Percentiles rank a stretch among this genome's conserved stretches.
These are phyloP conservation scores for Perodicticus potto DNA, from an alignment of 2,797 vertebrate genomes.

Conservation along the genomic window DNA sequence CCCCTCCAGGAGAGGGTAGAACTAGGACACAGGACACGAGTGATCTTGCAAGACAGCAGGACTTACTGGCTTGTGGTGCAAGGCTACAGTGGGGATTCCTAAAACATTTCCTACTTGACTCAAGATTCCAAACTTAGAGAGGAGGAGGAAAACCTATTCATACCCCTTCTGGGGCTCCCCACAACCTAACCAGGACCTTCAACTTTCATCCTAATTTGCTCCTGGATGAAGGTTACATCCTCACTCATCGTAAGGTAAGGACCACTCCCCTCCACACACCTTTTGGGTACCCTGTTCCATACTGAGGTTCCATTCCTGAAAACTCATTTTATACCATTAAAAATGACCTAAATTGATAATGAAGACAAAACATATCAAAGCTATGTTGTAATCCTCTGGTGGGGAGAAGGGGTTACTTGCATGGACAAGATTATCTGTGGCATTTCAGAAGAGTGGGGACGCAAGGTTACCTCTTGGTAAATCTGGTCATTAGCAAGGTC, in stretches of 20 bases:
- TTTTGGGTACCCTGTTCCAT: neutral
- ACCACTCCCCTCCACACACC: neutral
- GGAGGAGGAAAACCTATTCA: neutral
- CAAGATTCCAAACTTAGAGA: neutral
- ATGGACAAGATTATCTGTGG: neutral
- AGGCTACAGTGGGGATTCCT: neutral
- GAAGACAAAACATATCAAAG: neutral
- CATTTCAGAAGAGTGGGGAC: neutral
- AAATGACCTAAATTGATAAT: neutral
- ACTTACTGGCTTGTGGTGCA: neutral
- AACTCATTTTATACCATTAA: neutral
- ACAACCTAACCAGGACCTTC: neutral
- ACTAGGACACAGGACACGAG: neutral
- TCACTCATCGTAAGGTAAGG: neutral
- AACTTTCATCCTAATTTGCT: neutral
- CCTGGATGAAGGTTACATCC: neutral
- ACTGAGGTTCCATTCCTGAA: neutral
- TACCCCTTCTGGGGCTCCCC: neutral
- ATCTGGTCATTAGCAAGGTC: neutral
- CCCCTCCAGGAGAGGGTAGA: neutral
- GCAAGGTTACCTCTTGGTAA: neutral
- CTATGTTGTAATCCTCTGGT: neutral
- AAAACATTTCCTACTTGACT: neutral
- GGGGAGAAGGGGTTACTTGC: neutral
- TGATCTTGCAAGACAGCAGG: neutral